Conservation (phyloP, 92 coral and sea anemone species). For the Bergia puertoricense region DNA sequence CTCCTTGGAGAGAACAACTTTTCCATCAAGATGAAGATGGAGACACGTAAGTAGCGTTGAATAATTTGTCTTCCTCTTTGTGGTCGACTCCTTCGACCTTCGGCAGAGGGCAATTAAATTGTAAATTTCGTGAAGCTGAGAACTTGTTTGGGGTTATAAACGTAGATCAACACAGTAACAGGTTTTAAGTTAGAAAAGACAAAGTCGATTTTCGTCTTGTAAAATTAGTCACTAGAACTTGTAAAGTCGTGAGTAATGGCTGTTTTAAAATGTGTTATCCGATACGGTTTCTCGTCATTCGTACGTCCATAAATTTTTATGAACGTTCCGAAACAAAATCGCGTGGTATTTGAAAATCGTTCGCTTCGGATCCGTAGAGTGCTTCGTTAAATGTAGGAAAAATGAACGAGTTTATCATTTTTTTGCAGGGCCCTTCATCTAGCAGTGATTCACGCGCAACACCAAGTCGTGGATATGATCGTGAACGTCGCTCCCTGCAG, state of each 20-base stretch:
- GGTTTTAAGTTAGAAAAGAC: too few species aligned
- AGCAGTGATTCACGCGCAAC: conserved; percentile 71
- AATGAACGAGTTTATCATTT: not conserved
- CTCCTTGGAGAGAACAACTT: conserved; percentile 64
- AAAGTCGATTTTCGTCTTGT: not conserved
- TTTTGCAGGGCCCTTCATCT: conserved; percentile 74
- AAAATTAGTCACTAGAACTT: too few species aligned
- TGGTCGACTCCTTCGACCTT: conserved; percentile 4
- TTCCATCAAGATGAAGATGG: conserved; percentile 86
- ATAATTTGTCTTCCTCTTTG: not conserved
- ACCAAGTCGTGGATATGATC: conserved; percentile 54
- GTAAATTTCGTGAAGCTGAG: not conserved
- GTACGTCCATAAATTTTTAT: not conserved
- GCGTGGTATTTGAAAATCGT: not conserved
- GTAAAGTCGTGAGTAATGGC: too few species aligned
- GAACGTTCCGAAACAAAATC: too few species aligned
- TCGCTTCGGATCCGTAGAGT: not conserved
- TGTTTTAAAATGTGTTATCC: too few species aligned
- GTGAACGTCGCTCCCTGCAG: conserved; percentile 62
- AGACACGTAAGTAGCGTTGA: conserved; percentile 83
- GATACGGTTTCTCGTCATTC: too few species aligned
- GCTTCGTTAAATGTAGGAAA: too few species aligned
- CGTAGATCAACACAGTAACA: not conserved
- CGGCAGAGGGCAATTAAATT: not conserved
- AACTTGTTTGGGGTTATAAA: not conserved